Percentiles rank a stretch among this genome's conserved stretches.
Evolutionary conservation across 2,113 vertebrate species (phyloP).

Genomic region (Myiopsitta monachus): DNA sequence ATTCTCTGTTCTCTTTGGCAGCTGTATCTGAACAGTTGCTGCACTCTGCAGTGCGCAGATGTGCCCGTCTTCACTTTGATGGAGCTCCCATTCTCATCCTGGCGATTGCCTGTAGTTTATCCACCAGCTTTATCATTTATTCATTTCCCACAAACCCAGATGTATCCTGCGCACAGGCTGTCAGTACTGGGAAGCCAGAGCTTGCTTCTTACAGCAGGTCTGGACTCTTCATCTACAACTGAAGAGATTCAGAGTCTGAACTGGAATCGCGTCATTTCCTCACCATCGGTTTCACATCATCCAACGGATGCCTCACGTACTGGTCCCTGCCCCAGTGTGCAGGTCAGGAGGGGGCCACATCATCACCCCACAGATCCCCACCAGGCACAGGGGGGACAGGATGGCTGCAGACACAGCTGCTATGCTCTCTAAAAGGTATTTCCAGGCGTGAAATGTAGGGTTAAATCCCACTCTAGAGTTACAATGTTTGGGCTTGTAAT

Average conservation of each 20-base stretch:
- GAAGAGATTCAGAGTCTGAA: background rate
- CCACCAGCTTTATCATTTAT: background rate
- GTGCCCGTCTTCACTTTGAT: background rate
- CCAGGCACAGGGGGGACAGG: background rate
- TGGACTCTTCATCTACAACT: background rate
- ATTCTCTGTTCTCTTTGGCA: background rate
- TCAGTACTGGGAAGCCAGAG: background rate
- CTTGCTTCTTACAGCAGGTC: background rate
- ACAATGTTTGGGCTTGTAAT: background rate
- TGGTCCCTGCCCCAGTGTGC: background rate
- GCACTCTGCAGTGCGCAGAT: background rate
- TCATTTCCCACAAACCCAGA: background rate
- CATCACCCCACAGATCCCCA: rapidly evolving
- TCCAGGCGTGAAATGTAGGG: background rate
- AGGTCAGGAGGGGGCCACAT: background rate
- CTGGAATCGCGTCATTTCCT: background rate
- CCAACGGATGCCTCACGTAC: rapidly evolving
- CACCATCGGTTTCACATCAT: background rate
- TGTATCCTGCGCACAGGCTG: background rate
- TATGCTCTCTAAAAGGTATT: background rate
- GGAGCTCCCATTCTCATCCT: background rate
- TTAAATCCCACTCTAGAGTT: background rate
- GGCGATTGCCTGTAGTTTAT: background rate
- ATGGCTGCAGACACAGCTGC: background rate
- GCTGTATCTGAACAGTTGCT: background rate